Evolutionary conservation across 2,888 invertebrate species (phyloP).

Genomic region (Drosophila yooni): DNA sequence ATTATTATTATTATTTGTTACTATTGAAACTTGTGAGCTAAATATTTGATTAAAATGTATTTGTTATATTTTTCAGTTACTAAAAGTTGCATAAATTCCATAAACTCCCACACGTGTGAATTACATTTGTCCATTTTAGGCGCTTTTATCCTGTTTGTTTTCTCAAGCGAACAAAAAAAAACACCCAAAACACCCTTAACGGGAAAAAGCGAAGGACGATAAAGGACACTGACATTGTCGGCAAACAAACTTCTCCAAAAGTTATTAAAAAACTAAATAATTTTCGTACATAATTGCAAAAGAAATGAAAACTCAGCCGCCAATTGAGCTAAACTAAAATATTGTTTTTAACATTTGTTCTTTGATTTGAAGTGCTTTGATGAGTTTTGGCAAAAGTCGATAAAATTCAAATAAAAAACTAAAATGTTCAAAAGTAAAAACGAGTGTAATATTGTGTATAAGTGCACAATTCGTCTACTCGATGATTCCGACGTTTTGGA

Average conservation of each 20-base stretch:
- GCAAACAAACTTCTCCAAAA: slow-evolving; percentile 54
- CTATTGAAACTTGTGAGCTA: not conserved
- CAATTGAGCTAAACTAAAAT: slow-evolving; percentile 5
- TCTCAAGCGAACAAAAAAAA: slow-evolving; percentile 41
- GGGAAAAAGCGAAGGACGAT: slow-evolving; percentile 72
- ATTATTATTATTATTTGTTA: not conserved
- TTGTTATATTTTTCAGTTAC: not conserved
- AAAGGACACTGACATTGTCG: slow-evolving; percentile 78
- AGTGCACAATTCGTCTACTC: slow-evolving; percentile 94
- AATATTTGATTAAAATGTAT: not conserved
- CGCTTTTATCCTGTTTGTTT: slow-evolving; percentile 56
- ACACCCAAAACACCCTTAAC: slow-evolving; percentile 66
- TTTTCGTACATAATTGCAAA: slow-evolving; percentile 14
- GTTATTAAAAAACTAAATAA: slow-evolving; percentile 20
- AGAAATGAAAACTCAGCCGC: slow-evolving; percentile 31
- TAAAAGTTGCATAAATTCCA: not conserved
- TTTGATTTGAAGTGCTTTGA: slow-evolving; percentile 17
- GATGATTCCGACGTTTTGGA: slow-evolving; percentile 96
- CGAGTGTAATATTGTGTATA: slow-evolving; percentile 91
- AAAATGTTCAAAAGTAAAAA: slow-evolving; percentile 87
- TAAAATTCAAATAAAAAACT: slow-evolving; percentile 35
- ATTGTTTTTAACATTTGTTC: slow-evolving; percentile 11
- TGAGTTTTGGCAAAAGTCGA: slow-evolving; percentile 55
- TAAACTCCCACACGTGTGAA: not conserved
- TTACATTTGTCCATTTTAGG: slow-evolving; percentile 52